Base-by-base conservation (phyloP, 2,113 vertebrate species). In the Lutjanus erythropterus region DNA sequence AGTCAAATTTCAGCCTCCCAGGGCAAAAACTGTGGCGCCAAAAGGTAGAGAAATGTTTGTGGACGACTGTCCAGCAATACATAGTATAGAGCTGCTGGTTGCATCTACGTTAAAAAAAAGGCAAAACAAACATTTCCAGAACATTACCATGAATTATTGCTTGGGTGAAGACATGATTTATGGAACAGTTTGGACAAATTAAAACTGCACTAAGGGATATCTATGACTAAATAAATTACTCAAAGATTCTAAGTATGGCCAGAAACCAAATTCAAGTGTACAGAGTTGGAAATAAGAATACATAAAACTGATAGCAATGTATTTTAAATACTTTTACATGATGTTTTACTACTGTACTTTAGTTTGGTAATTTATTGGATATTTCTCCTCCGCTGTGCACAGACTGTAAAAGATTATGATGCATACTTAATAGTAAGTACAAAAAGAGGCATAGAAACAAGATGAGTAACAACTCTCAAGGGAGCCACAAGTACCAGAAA, bases 361-460 rank as follows among this genome's bases (percentile, higher is more conserved):
- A 56, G 46, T n/a, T 16, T 9, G n/a, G 23, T 67, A 41, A 50
- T 61, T 29, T 33, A 50, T 41, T 11, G 27, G 9, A 27, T 66
- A n/a, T 3, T 18, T 42, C 3, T 61, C 37, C 31, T 53, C 31
- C 49, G 23, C 23, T 49, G 46, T 47, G 37, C 31, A 31, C 6
- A 44, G 25, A 49, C 42, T 49, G 52, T 42, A 55, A 59, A 75
- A n/a, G 2, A 47, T 60, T 53, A 42, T 58, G 37, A 64, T 33
- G 12, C 37, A 27, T 27, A 56, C 19, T 62, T 69, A 59, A 58
- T 61, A 44, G 23, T 25, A 31, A 71, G 49, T n/a, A 29, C 7
- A 69, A 52, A 2, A 44, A 56, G 25, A 78, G 37, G 46, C 61
- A 47, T 1, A 37, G 52, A 59, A 56, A 53, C 35, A 70, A 41